Evolutionary conservation across 2,113 vertebrate species (phyloP), one percentile per base, ranked within the genome.

Genomic region (Trogon melanurus): DNA sequence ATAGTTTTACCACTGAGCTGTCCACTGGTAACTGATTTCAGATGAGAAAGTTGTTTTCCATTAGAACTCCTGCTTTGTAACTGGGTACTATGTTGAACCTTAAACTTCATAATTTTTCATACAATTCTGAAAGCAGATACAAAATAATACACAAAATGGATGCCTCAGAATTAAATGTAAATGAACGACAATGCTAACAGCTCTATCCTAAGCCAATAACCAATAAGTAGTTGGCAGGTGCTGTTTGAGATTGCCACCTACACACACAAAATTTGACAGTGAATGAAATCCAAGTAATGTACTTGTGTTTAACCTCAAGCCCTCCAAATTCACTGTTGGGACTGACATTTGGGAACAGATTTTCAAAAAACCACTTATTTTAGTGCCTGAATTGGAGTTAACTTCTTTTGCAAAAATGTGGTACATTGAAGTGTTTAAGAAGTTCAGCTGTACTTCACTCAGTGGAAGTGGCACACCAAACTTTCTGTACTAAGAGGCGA

Each of bases 271-370:
- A 86, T 75, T 26, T 94, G 57, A 91, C 82, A 84, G 90, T 2
- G 6, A 50, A 84, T 65, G 72, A 87, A 86, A 86, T 69, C 69
- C 38, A 78, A 92, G 60, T 66, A 71, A 57, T 26, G 60, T 79
- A 66, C 64, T 90, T 84, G 53, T 83, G 45, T 84, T 88, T 81
- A 89, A 96, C 88, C 92, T 89, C 83, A 65, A 84, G 64, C 48
- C 75, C 91, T 87, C 69, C 16, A 3, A 91, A 94, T 94, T 93
- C 73, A 72, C 76, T 84, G 54, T 65, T 78, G 69, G 34, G 48
- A 61, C 79, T 96, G 79, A 90, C 79, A 83, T 95, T 95, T 93
- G 72, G 75, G 69, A 93, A 88, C 75, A 95, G 30, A 92, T 95
- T 93, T 85, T 41, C 10, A 29, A 64, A 81, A 85, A 88, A 65